Evolutionary conservation across 2,113 vertebrate genomes (phyloP).

Genomic region (Megatriorchis doriae): DNA sequence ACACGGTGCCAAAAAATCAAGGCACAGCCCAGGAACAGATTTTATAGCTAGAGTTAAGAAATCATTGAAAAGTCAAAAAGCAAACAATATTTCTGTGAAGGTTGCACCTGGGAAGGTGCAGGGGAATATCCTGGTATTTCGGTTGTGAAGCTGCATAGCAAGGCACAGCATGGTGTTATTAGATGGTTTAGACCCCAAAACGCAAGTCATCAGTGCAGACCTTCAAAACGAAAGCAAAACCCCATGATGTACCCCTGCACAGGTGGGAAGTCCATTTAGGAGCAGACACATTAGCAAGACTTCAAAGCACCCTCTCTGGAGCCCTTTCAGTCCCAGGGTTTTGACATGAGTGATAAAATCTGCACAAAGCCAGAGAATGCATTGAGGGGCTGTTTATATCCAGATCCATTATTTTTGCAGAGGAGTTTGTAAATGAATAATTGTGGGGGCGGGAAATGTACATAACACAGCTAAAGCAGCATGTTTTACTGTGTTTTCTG

Average conservation of each 20-base stretch:
- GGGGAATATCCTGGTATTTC: neutral
- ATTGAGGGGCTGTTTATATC: neutral
- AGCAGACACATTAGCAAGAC: neutral
- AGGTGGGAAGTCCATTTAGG: neutral
- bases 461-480: constrained; percentile 40
- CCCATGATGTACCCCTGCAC: neutral
- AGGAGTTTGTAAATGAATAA: constrained; percentile 51
- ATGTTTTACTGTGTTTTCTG: constrained; percentile 69
- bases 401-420: constrained; percentile 30
- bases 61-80: neutral
- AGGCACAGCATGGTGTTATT: neutral
- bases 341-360: constrained; percentile 11
- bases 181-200: neutral
- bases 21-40: neutral
- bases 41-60: neutral
- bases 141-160: neutral
- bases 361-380: constrained; percentile 16
- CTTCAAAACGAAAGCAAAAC: neutral
- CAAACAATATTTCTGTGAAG: neutral
- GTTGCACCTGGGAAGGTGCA: neutral
- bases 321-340: neutral
- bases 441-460: constrained; percentile 1
- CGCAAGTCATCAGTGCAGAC: neutral
- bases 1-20: neutral
- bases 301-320: neutral